A percentile compares a stretch with the other conserved stretches of the same genome.
Evolutionary conservation across 2,888 invertebrate genomes (phyloP).

Genomic region (Harpagoxenus sublaevis): DNA sequence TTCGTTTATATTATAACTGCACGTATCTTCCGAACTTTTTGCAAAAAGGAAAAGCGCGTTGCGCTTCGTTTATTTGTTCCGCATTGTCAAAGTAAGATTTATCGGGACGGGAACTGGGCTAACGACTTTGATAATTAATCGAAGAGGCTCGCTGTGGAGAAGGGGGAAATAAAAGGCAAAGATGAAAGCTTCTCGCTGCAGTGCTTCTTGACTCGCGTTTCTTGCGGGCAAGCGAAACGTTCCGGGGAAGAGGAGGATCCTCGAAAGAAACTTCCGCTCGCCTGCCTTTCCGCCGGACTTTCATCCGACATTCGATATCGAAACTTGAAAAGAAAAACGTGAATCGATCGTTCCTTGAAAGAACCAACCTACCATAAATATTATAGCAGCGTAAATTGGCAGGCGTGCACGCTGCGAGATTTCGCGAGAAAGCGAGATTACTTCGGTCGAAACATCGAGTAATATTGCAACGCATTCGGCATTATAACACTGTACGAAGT

Average conservation of each 20-base stretch:
- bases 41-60: background rate
- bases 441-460: background rate
- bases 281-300: conserved; percentile 13
- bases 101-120: background rate
- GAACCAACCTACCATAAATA: background rate
- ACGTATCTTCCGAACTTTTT: background rate
- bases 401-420: background rate
- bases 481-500: too few relatives aligned
- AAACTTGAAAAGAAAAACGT: conserved; percentile 27
- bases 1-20: background rate
- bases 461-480: background rate
- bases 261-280: conserved; percentile 40
- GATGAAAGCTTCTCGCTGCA: conserved; percentile 43
- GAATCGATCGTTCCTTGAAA: conserved; percentile 37
- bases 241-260: background rate
- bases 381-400: background rate
- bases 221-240: background rate
- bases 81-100: conserved; percentile 8
- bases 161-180: conserved; percentile 25
- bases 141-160: conserved; percentile 7
- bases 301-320: conserved; percentile 36
- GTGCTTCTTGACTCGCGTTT: conserved; percentile 35
- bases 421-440: background rate
- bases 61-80: background rate
- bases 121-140: conserved; percentile 48